Base-by-base conservation (phyloP, 1,140 invertebrate species). In the Probaryconus sp. region DNA sequence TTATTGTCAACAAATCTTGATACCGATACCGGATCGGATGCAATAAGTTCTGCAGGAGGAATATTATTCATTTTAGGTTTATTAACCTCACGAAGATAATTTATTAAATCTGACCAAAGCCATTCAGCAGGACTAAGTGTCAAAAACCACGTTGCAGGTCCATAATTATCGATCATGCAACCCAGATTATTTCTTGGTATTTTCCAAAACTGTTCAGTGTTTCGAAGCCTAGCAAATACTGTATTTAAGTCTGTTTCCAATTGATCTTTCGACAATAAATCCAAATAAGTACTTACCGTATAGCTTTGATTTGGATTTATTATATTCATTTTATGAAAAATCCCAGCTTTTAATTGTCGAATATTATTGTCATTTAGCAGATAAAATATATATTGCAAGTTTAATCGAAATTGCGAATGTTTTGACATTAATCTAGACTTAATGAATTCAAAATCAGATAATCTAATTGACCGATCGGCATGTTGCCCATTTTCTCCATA, bases 71-170 rank as follows among this genome's bases (percentile, higher is more conserved):
- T 63, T 55, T 56, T 18, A 2, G 56, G 35, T 58, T 51, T 58
- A 60, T 81, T 81, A 6, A 85, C 64, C 65, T 76, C 30, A n/a
- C 60, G 67, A 20, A 85, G 28, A 77, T 83, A 80, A 21, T 78
- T 63, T 24, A 45, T 56, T 61, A 87, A 75, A 50, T 82, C 82
- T 6, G 74, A 47, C 81, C 81, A 83, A 26, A 79, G 47, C 71
- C 76, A 84, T 65, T 84, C 81, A 14, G 56, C 68, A 18, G 81
- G 80, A 71, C 82, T 84, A 9, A 84, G 60, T 7, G 82, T 83
- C 1, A 86, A 31, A 77, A 83, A 85, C 76, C 79, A 85, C 5
- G 79, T 84, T 31, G 77, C 79, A 7, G 81, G 79, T 16, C 79
- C 82, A 58, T 83, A 84, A 53, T 83, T 20, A 6, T 71, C 35